These are phyloP conservation scores for Crioceris asparagi DNA, from an alignment of 2,888 invertebrate species.

Conservation along the genomic window DNA sequence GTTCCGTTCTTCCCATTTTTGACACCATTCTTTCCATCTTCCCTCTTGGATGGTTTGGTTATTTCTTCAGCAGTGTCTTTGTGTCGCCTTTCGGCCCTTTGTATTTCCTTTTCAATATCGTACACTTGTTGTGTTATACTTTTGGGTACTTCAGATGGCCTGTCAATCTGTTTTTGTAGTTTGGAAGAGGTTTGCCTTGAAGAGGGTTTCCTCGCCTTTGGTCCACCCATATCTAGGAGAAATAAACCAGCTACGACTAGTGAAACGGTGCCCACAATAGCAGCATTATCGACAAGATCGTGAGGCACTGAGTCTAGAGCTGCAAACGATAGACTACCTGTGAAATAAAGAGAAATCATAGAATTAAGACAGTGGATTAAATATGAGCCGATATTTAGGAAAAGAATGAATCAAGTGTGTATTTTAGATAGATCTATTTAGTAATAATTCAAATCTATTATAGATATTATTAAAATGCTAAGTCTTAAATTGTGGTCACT, in stretches of 20 bases:
- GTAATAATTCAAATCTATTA: no score
- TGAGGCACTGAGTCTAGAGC: slow-evolving; percentile 60
- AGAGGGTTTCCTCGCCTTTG: slow-evolving; percentile 38
- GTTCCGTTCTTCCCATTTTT: no score
- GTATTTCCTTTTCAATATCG: slow-evolving; percentile 23
- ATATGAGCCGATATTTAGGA: no score
- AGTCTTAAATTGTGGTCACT: no score
- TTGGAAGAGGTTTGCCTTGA: neutral
- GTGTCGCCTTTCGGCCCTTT: slow-evolving; percentile 12
- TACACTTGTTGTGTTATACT: slow-evolving; percentile 22
- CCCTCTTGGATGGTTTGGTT: slow-evolving; percentile 7
- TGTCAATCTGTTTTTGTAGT: slow-evolving; percentile 11
- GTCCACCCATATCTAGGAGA: slow-evolving; percentile 55
- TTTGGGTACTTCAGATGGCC: slow-evolving; percentile 15
- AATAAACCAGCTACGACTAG: slow-evolving; percentile 57
- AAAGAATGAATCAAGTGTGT: no score
- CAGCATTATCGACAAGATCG: slow-evolving; percentile 58
- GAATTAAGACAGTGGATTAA: no score
- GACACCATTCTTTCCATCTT: slow-evolving; percentile 7
- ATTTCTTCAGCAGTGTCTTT: slow-evolving; percentile 13
- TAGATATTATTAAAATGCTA: no score
- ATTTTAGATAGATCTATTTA: no score
- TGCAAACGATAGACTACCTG: slow-evolving; percentile 58
- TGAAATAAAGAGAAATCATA: slow-evolving; percentile 8
- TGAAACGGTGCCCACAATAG: slow-evolving; percentile 57